Evolutionary conservation across 1,140 invertebrate species (phyloP).

Genomic region (Eupristina koningsbergeri): DNA sequence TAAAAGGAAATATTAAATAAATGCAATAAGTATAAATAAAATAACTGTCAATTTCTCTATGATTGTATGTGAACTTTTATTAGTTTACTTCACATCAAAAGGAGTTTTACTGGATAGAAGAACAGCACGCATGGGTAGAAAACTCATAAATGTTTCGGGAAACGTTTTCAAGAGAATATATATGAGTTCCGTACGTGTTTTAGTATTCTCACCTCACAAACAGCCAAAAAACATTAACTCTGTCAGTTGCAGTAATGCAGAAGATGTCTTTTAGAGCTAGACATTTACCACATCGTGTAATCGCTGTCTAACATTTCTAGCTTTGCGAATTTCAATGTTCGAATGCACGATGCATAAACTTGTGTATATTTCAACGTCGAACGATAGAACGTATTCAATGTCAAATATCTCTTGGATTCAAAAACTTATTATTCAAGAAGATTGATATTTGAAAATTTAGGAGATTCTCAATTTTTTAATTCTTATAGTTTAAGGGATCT

Average conservation of each 20-base stretch:
- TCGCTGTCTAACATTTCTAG: slow-evolving; percentile 1
- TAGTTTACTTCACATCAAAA: slow-evolving; percentile 34
- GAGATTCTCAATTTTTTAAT: neutral
- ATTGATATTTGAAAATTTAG: neutral
- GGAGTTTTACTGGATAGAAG: neutral
- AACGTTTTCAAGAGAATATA: slow-evolving; percentile 10
- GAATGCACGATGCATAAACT: neutral
- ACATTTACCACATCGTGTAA: neutral
- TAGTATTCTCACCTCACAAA: neutral
- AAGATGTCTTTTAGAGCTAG: slow-evolving; percentile 17
- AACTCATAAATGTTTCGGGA: slow-evolving; percentile 13
- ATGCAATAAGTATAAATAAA: neutral
- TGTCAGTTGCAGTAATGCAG: neutral
- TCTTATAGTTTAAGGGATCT: too few relatives aligned
- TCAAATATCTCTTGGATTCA: neutral
- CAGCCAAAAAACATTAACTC: neutral
- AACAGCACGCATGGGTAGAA: neutral
- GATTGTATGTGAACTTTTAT: slow-evolving; percentile 1
- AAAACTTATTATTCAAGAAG: neutral
- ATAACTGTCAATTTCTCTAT: neutral
- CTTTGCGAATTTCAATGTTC: neutral
- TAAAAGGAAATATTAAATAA: too few relatives aligned
- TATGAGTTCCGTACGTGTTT: neutral
- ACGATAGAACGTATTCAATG: neutral
- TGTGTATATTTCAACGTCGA: neutral